phyloP scores from a whole-genome alignment of 1,140 invertebrate genomes.

The Drosophila virilis region DNA sequence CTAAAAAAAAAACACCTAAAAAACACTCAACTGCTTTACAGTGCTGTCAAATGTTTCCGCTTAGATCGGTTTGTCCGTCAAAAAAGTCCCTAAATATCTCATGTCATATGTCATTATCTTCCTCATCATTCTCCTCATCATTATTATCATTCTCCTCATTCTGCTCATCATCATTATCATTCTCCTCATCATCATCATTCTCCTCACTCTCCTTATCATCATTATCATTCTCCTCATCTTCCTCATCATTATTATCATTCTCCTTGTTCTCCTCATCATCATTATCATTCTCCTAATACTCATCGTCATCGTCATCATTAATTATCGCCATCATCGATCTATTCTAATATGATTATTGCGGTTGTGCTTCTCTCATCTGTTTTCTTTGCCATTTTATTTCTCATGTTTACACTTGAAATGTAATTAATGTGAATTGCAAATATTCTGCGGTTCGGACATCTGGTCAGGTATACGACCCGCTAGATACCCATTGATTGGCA shows the following conservation, averaged over 20 bases:
- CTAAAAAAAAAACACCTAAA: too few species aligned
- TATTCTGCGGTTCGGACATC: slow-evolving; percentile 2
- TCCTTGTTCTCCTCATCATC: too few species aligned
- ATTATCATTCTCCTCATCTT: too few species aligned
- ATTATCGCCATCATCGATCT: slow-evolving; percentile 20
- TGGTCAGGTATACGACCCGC: neutral
- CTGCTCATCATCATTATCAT: too few species aligned
- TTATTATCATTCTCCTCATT: too few species aligned
- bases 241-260: neutral
- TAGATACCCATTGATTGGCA: neutral
- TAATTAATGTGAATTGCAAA: slow-evolving; percentile 49
- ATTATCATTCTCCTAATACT: too few species aligned
- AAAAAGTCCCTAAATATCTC: neutral
- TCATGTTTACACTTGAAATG: slow-evolving; percentile 32
- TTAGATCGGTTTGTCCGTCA: too few species aligned
- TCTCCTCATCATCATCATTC: too few species aligned
- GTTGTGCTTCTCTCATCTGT: slow-evolving; percentile 8
- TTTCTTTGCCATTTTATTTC: slow-evolving; percentile 10
- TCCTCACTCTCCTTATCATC: too few species aligned
- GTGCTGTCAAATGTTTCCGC: too few species aligned
- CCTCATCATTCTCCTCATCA: too few species aligned
- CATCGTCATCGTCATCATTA: slow-evolving; percentile 3
- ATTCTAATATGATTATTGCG: slow-evolving; percentile 20
- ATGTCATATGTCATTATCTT: neutral
- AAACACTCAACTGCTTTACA: too few species aligned